Percentiles rank a stretch among this genome's conserved stretches.
Conservation (phyloP, 2,797 vertebrate genomes). For the Clarias laeviceps region DNA sequence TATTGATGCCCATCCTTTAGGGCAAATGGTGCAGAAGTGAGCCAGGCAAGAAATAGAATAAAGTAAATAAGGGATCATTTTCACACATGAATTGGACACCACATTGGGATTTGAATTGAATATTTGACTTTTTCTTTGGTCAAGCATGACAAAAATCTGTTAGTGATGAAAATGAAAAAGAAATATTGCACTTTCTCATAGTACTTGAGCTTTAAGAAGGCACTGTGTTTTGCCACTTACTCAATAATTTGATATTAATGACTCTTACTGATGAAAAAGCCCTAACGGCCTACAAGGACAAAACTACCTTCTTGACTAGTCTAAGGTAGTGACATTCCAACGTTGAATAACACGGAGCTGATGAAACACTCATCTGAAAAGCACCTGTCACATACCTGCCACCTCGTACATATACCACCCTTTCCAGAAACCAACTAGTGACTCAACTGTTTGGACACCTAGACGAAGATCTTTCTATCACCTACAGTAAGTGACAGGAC, state of each 20-base stretch:
- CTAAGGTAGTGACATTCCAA: neutral
- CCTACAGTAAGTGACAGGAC: neutral
- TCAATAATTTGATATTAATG: neutral
- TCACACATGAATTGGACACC: too few relatives aligned
- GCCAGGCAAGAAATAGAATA: too few relatives aligned
- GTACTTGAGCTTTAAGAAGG: too few relatives aligned
- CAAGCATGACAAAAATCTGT: too few relatives aligned
- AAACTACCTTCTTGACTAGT: neutral
- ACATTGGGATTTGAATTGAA: too few relatives aligned
- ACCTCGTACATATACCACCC: neutral
- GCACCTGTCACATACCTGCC: neutral
- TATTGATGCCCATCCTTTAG: too few relatives aligned
- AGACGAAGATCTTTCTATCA: neutral
- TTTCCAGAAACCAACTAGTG: neutral
- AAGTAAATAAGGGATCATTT: too few relatives aligned
- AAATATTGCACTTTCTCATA: too few relatives aligned
- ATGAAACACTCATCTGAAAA: neutral
- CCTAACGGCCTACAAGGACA: neutral
- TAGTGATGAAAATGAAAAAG: too few relatives aligned
- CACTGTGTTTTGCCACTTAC: neutral
- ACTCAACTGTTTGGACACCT: neutral
- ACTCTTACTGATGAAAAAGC: neutral
- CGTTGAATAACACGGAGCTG: neutral
- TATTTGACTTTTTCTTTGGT: too few relatives aligned
- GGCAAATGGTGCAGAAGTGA: too few relatives aligned